Percentiles rank a stretch among this genome's conserved stretches.
These are phyloP conservation scores for Agraylea sexmaculata DNA, from an alignment of 1,140 invertebrate genomes.

Conservation along the genomic window DNA sequence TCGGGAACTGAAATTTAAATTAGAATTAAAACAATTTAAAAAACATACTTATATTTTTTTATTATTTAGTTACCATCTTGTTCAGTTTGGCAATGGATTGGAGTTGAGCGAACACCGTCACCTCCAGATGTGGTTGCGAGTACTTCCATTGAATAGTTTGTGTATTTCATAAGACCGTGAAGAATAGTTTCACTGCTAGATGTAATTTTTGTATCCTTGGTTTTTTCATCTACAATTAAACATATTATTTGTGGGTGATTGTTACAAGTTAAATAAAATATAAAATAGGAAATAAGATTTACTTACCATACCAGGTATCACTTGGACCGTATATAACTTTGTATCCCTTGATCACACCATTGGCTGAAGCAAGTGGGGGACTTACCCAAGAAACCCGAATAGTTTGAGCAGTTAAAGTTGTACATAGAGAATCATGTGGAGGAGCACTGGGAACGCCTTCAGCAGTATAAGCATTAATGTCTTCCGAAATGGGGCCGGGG, in stretches of 20 bases:
- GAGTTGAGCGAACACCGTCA: slow-evolving; percentile 82
- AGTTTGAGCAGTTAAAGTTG: slow-evolving; percentile 83
- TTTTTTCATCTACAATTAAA: slow-evolving; percentile 62
- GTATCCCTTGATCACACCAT: slow-evolving; percentile 92
- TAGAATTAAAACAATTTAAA: slow-evolving; percentile 7
- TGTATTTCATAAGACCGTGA: slow-evolving; percentile 86
- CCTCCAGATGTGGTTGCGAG: slow-evolving; percentile 89
- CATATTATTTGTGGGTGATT: not conserved
- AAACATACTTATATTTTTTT: slow-evolving; percentile 7
- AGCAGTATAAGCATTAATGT: slow-evolving; percentile 80
- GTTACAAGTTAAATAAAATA: not conserved
- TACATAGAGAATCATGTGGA: slow-evolving; percentile 82
- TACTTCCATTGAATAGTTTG: slow-evolving; percentile 95
- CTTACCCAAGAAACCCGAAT: slow-evolving; percentile 89
- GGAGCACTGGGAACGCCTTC: slow-evolving; percentile 89
- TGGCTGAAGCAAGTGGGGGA: slow-evolving; percentile 76
- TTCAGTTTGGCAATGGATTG: slow-evolving; percentile 89
- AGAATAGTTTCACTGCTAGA: slow-evolving; percentile 86
- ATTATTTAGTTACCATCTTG: slow-evolving; percentile 66
- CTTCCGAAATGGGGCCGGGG: slow-evolving; percentile 78
- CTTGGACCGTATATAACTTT: slow-evolving; percentile 91
- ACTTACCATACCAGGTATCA: slow-evolving; percentile 81
- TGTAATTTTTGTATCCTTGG: slow-evolving; percentile 82
- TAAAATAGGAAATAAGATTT: slow-evolving; percentile 6
- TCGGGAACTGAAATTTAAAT: slow-evolving; percentile 63